Conservation (phyloP, 2,113 vertebrate genomes). For the Atherinomorus stipes region DNA sequence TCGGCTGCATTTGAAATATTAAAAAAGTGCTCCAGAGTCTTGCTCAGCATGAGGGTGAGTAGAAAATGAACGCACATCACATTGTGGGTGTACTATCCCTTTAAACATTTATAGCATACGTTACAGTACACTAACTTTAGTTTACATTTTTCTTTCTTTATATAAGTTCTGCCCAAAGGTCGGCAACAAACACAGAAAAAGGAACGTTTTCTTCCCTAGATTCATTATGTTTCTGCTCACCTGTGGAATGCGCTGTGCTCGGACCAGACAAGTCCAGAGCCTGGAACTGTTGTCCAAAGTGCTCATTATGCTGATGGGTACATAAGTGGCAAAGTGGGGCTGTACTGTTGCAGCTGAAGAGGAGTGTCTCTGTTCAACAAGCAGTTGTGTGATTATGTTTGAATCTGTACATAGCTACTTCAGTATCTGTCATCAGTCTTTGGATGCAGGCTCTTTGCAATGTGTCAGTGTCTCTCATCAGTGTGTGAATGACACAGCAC, state of each 20-base stretch:
- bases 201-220: background rate
- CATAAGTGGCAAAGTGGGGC: constrained; percentile 14
- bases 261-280: constrained; percentile 10
- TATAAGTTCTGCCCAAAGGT: background rate
- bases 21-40: too few relatives aligned
- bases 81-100: too few relatives aligned
- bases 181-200: background rate
- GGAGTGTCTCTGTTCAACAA: constrained; percentile 39
- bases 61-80: too few relatives aligned
- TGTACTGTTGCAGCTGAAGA: constrained; percentile 49
- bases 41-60: too few relatives aligned
- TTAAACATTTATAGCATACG: constrained; percentile 4
- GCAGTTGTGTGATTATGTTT: constrained; percentile 35
- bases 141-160: background rate
- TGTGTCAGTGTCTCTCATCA: constrained; percentile 20
- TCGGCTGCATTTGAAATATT: too few relatives aligned
- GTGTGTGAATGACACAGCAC: constrained; percentile 71
- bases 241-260: constrained; percentile 29
- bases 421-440: constrained; percentile 42
- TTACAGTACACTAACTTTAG: background rate
- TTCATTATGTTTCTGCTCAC: constrained; percentile 12
- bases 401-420: constrained; percentile 44
- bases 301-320: constrained; percentile 22
- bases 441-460: constrained; percentile 29
- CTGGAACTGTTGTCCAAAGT: constrained; percentile 1